Evolutionary conservation across 1,140 invertebrate species (phyloP).

Genomic region (Druon quercuslanigerum): DNA sequence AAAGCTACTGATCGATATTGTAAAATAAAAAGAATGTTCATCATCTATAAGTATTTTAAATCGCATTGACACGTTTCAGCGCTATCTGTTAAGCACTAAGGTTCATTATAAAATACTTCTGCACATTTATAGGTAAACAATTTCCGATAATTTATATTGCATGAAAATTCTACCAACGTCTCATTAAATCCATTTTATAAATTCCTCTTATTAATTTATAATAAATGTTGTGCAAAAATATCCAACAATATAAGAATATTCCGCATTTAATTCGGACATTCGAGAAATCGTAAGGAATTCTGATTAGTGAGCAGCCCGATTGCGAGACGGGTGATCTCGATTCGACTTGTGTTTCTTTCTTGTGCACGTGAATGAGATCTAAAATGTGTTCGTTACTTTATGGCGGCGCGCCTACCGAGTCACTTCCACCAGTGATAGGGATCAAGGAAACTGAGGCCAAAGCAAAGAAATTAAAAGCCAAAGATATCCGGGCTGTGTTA

Average conservation of each 20-base stretch:
- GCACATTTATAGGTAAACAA: neutral
- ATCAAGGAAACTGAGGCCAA: slow-evolving; percentile 41
- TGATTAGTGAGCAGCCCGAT: neutral
- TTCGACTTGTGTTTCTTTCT: neutral
- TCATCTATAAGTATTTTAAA: too few species aligned
- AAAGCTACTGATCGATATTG: too few species aligned
- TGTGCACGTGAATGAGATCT: neutral
- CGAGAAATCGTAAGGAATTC: neutral
- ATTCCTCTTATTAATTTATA: too few species aligned
- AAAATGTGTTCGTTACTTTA: slow-evolving; percentile 39
- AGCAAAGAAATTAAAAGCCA: slow-evolving; percentile 38
- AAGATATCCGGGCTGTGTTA: slow-evolving; percentile 37
- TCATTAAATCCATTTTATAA: neutral
- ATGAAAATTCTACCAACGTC: neutral
- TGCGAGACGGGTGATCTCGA: neutral
- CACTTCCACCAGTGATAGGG: slow-evolving; percentile 48
- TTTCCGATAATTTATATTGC: neutral
- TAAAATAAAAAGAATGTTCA: too few species aligned
- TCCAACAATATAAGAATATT: too few species aligned
- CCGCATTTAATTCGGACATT: too few species aligned
- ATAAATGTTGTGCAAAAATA: too few species aligned
- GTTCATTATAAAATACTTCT: too few species aligned
- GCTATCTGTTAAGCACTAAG: too few species aligned
- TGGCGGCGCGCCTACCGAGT: slow-evolving; percentile 35
- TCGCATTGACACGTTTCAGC: too few species aligned